Percentiles rank a stretch among this genome's conserved stretches.
phyloP scores from a whole-genome alignment of 2,113 vertebrate genomes.

The Ia io region DNA sequence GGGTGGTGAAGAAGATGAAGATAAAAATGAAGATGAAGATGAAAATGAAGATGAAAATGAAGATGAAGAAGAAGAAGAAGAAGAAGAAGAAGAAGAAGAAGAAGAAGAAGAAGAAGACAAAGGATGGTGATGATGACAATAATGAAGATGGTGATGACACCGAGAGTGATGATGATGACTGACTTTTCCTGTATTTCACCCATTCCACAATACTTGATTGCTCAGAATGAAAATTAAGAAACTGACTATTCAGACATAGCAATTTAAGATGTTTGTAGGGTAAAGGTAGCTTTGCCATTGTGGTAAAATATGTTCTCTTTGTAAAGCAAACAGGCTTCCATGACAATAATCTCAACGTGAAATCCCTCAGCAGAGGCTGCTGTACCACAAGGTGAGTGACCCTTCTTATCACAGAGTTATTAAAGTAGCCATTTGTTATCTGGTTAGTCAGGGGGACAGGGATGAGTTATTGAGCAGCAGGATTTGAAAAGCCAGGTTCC shows the following conservation, averaged over 20 bases:
- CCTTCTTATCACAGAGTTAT: neutral
- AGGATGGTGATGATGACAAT: too few species aligned
- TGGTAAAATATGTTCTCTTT: neutral
- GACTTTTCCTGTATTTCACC: neutral
- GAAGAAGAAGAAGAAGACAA: neutral
- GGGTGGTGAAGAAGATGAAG: neutral
- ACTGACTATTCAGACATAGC: neutral
- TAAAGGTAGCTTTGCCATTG: neutral
- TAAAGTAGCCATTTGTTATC: neutral
- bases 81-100: too few species aligned
- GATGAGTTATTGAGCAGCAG: neutral
- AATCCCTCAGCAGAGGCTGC: neutral
- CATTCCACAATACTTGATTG: neutral
- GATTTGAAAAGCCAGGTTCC: neutral
- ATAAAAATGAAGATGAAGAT: too few species aligned
- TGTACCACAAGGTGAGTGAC: neutral
- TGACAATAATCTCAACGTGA: neutral
- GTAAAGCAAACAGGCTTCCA: neutral
- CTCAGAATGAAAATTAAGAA: slow-evolving; percentile 29
- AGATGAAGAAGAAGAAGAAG: neutral
- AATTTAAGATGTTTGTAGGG: neutral
- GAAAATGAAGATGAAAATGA: neutral
- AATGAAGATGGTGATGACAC: neutral
- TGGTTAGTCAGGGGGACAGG: neutral
- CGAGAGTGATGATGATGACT: too few species aligned